phyloP scores from a whole-genome alignment of 2,113 vertebrate species.

The Prionailurus bengalensis region DNA sequence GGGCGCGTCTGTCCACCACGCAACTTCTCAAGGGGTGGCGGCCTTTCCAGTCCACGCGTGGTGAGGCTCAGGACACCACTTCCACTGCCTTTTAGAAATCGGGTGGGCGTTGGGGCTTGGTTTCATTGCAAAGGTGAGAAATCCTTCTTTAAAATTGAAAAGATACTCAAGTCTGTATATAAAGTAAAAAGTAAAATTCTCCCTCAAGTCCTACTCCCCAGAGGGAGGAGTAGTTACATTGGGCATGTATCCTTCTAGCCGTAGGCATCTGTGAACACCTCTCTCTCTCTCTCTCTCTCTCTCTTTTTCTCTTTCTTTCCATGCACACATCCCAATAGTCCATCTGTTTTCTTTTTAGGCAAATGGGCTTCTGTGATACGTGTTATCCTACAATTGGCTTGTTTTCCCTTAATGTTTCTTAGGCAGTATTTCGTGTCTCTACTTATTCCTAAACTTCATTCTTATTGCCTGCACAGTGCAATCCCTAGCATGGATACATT shows the following conservation, averaged over 20 bases:
- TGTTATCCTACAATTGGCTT: not conserved
- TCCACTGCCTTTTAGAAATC: not conserved
- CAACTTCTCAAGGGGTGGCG: not conserved
- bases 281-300: not conserved
- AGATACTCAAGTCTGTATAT: not conserved
- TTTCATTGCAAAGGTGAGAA: not conserved
- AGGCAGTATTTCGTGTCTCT: not conserved
- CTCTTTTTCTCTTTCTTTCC: not conserved
- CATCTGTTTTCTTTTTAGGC: not conserved
- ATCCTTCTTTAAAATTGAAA: constrained; percentile 2
- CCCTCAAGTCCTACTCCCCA: not conserved
- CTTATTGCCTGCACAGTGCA: constrained; percentile 4
- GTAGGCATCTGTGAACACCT: not conserved
- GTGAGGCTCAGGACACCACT: not conserved
- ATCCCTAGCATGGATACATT: not conserved
- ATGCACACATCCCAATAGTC: not conserved
- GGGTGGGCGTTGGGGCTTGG: not conserved
- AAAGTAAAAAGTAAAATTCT: constrained; percentile 30
- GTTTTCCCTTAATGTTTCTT: not conserved
- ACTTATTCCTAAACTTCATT: not conserved
- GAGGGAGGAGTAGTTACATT: not conserved
- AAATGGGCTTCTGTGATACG: not conserved
- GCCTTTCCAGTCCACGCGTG: not conserved
- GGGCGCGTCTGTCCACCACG: not conserved
- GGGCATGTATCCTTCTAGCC: not conserved